These are phyloP conservation scores for Pygoscelis adeliae DNA, from an alignment of 2,113 vertebrate species.

Conservation along the genomic window DNA sequence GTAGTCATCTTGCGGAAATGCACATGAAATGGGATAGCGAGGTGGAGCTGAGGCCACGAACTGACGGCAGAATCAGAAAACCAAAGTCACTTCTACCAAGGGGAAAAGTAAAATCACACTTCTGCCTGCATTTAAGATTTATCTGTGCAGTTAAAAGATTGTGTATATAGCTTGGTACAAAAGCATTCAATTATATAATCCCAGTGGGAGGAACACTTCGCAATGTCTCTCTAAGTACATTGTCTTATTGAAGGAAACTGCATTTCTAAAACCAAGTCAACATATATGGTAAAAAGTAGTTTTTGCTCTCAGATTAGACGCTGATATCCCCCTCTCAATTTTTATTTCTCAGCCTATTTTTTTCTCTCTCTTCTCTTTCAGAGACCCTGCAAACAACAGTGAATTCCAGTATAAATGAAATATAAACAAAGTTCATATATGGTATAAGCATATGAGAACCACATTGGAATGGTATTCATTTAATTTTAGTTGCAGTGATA, in stretches of 20 bases:
- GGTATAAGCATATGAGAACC: not conserved
- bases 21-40: not conserved
- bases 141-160: not conserved
- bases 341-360: not conserved
- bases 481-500: not conserved
- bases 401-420: not conserved
- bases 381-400: not conserved
- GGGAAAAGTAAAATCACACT: not conserved
- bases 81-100: not conserved
- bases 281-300: not conserved
- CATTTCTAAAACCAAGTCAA: not conserved
- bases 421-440: not conserved
- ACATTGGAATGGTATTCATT: not conserved
- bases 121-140: not conserved
- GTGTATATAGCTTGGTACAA: not conserved
- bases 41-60: not conserved
- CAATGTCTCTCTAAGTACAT: not conserved
- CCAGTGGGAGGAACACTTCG: conserved; percentile 8
- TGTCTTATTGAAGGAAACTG: not conserved
- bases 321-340: not conserved
- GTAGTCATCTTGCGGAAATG: not conserved
- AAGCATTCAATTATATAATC: conserved; percentile 16
- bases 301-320: not conserved
- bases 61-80: not conserved
- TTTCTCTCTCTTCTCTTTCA: not conserved